Evolutionary conservation across 2,888 invertebrate genomes (phyloP).

Genomic region (Stictocephala bisonia): DNA sequence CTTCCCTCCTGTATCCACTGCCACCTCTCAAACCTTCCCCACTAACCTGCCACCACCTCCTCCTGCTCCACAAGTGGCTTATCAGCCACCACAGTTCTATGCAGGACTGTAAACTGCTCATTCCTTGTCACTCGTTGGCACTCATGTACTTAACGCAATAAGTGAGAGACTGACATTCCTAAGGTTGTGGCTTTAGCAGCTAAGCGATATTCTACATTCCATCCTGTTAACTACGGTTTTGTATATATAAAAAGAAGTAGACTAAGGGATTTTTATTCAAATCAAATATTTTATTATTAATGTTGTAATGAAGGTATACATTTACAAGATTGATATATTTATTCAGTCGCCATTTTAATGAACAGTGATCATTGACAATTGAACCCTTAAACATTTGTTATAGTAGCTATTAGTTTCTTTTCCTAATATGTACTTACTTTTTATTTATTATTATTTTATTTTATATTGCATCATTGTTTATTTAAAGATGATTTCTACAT

Average conservation of each 20-base stretch:
- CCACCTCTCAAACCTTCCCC: slow-evolving; percentile 55
- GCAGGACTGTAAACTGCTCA: slow-evolving; percentile 37
- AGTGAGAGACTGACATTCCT: slow-evolving; percentile 39
- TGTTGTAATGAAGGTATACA: too few species aligned
- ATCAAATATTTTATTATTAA: slow-evolving; percentile 26
- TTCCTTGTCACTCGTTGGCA: slow-evolving; percentile 22
- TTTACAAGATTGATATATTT: too few species aligned
- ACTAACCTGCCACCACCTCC: slow-evolving; percentile 52
- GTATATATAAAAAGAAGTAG: slow-evolving; percentile 12
- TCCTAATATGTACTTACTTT: too few species aligned
- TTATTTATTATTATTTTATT: too few species aligned
- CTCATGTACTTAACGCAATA: slow-evolving; percentile 39
- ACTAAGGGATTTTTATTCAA: slow-evolving; percentile 20
- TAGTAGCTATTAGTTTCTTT: too few species aligned
- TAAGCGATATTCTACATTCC: slow-evolving; percentile 32
- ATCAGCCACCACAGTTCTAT: slow-evolving; percentile 50
- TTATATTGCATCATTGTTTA: too few species aligned
- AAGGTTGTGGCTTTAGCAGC: slow-evolving; percentile 35
- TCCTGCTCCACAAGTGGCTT: slow-evolving; percentile 50
- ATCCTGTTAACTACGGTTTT: slow-evolving; percentile 24
- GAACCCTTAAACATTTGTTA: too few species aligned
- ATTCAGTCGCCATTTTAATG: too few species aligned
- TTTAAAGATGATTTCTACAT: slow-evolving; percentile 5
- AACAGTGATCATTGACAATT: too few species aligned
- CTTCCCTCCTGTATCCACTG: slow-evolving; percentile 58